Percentiles rank a stretch among this genome's conserved stretches.
phyloP scores from a whole-genome alignment of 2,888 invertebrate genomes.

The Dermolepida albohirtum region DNA sequence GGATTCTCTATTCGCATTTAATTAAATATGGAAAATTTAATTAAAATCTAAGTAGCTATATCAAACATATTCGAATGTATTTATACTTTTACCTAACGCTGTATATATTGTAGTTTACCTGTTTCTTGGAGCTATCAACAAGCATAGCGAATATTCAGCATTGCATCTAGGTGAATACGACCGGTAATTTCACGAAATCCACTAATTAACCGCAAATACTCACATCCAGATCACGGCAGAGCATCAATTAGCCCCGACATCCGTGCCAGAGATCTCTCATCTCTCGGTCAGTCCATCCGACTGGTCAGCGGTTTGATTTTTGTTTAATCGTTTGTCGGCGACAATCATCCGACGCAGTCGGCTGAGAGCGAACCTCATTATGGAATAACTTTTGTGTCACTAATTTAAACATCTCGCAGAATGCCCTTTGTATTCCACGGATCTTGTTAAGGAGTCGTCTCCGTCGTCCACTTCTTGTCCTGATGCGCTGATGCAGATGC shows the following conservation, averaged over 20 bases:
- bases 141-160: no score
- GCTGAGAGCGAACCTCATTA: slow-evolving; percentile 17
- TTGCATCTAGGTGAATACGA: not conserved
- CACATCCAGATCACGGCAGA: not conserved
- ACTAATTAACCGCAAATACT: slow-evolving; percentile 29
- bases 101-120: no score
- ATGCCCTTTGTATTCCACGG: slow-evolving; percentile 30
- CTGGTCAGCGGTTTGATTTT: slow-evolving; percentile 20
- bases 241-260: slow-evolving; percentile 4
- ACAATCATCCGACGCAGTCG: not conserved
- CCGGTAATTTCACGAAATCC: slow-evolving; percentile 23
- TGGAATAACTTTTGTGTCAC: slow-evolving; percentile 30
- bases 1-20: no score
- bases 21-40: no score
- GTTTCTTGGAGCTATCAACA: no score
- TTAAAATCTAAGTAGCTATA: no score
- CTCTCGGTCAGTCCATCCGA: not conserved
- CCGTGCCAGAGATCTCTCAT: not conserved
- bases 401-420: slow-evolving; percentile 34
- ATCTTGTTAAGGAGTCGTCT: slow-evolving; percentile 27
- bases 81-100: no score
- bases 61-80: no score
- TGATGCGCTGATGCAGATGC: not conserved
- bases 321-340: slow-evolving; percentile 2
- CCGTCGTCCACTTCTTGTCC: slow-evolving; percentile 4